Evolutionary conservation across 2,797 vertebrate genomes (phyloP).

Genomic region (Lates japonicus): DNA sequence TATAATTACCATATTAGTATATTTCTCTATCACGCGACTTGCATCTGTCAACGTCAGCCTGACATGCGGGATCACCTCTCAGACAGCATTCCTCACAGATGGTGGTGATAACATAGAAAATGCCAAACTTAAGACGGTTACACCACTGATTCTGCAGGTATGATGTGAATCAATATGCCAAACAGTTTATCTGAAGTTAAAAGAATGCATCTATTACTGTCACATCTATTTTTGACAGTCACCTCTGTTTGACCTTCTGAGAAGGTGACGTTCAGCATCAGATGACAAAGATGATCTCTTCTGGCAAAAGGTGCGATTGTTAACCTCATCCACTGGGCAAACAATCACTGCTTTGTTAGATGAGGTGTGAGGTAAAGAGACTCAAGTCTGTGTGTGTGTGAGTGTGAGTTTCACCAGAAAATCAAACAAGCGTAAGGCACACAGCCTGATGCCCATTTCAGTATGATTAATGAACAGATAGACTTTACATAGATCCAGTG

Average conservation of each 20-base stretch:
- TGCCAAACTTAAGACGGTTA: neutral
- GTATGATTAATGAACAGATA: slow-evolving; percentile 29
- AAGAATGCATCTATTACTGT: neutral
- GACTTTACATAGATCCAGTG: slow-evolving; percentile 21
- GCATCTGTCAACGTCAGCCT: neutral
- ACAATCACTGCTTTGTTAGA: slow-evolving; percentile 26
- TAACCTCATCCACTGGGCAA: neutral
- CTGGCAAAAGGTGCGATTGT: neutral
- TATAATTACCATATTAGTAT: neutral
- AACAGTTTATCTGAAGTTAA: neutral
- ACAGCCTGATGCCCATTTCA: slow-evolving; percentile 9
- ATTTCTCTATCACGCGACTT: neutral
- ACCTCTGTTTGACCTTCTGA: slow-evolving; percentile 19
- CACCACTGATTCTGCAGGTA: neutral
- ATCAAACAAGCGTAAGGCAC: neutral
- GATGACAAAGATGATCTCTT: neutral
- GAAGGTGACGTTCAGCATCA: neutral
- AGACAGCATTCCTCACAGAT: slow-evolving; percentile 7
- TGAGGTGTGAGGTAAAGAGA: neutral
- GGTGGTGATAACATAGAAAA: slow-evolving; percentile 16
- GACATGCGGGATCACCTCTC: neutral
- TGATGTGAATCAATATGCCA: slow-evolving; percentile 6
- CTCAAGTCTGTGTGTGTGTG: neutral
- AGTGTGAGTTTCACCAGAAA: neutral
- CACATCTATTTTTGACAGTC: slow-evolving; percentile 9